Percentiles rank a stretch among this genome's conserved stretches.
These are phyloP conservation scores for Drosophila nikananu DNA, from an alignment of 1,140 invertebrate genomes.

Conservation along the genomic window DNA sequence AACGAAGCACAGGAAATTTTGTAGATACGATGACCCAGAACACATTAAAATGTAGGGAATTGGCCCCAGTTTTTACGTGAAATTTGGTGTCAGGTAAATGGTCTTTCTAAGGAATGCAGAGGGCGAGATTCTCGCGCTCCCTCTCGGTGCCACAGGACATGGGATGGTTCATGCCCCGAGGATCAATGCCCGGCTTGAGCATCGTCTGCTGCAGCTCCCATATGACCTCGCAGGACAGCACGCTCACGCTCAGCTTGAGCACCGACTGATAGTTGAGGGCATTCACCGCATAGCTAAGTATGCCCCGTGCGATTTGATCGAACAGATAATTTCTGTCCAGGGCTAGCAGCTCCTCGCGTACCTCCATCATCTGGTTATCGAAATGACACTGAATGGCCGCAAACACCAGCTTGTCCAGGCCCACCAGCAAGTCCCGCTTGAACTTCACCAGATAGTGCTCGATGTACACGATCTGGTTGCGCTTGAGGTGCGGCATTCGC, in stretches of 20 bases:
- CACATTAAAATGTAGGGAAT: neutral
- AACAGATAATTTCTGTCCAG: constrained; percentile 66
- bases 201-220: constrained; percentile 70
- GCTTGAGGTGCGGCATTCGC: constrained; percentile 58
- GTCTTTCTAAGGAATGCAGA: constrained; percentile 42
- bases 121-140: constrained; percentile 47
- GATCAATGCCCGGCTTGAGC: constrained; percentile 65
- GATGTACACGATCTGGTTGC: constrained; percentile 73
- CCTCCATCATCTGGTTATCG: constrained; percentile 77
- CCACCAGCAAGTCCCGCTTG: constrained; percentile 74
- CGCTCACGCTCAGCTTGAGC: constrained; percentile 67
- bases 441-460: constrained; percentile 82
- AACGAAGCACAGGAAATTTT: neutral
- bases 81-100: neutral
- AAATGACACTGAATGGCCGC: constrained; percentile 77
- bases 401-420: constrained; percentile 75
- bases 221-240: constrained; percentile 65
- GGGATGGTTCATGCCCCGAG: constrained; percentile 57
- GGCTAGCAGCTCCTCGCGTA: constrained; percentile 71
- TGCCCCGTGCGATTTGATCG: constrained; percentile 64
- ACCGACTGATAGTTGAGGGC: constrained; percentile 66
- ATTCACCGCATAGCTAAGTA: constrained; percentile 70
- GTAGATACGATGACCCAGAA: neutral
- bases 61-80: neutral
- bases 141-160: constrained; percentile 61